These are phyloP conservation scores for Enteromius mattozi DNA, from an alignment of 2,797 vertebrate species.

Conservation along the genomic window DNA sequence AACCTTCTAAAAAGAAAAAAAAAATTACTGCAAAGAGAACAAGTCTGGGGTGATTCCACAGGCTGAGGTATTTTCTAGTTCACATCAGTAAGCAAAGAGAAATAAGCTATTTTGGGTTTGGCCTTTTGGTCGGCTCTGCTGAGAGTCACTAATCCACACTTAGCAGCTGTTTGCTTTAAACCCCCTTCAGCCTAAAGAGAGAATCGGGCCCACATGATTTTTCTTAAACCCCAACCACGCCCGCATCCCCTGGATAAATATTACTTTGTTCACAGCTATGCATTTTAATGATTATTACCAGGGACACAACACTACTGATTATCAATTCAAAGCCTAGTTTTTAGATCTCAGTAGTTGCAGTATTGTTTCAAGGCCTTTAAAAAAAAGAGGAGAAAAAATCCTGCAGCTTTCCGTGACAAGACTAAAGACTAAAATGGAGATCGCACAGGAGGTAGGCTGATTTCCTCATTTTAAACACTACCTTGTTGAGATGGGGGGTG, in stretches of 20 bases:
- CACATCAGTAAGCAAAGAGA: slow-evolving; percentile 55
- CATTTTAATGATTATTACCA: slow-evolving; percentile 41
- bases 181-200: slow-evolving; percentile 57
- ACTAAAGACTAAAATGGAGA: slow-evolving; percentile 58
- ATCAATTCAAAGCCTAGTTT: slow-evolving; percentile 42
- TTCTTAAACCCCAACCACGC: slow-evolving; percentile 44
- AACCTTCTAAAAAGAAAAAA: neutral
- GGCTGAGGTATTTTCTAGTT: slow-evolving; percentile 40
- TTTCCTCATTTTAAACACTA: slow-evolving; percentile 70
- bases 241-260: slow-evolving; percentile 40
- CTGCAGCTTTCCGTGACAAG: slow-evolving; percentile 60
- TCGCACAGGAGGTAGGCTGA: slow-evolving; percentile 48
- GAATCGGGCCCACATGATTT: slow-evolving; percentile 62
- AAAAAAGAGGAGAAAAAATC: slow-evolving; percentile 18
- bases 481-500: slow-evolving; percentile 57
- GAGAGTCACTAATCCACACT: slow-evolving; percentile 61
- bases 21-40: neutral
- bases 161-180: slow-evolving; percentile 63
- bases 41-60: slow-evolving; percentile 25
- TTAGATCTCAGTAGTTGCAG: slow-evolving; percentile 54
- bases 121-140: slow-evolving; percentile 48
- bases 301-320: slow-evolving; percentile 55
- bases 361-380: slow-evolving; percentile 43
- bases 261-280: slow-evolving; percentile 39
- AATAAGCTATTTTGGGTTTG: slow-evolving; percentile 59